A percentile compares a stretch with the other conserved stretches of the same genome.
Conservation (phyloP, 2,888 invertebrate species). For the Microplitis manilae region DNA sequence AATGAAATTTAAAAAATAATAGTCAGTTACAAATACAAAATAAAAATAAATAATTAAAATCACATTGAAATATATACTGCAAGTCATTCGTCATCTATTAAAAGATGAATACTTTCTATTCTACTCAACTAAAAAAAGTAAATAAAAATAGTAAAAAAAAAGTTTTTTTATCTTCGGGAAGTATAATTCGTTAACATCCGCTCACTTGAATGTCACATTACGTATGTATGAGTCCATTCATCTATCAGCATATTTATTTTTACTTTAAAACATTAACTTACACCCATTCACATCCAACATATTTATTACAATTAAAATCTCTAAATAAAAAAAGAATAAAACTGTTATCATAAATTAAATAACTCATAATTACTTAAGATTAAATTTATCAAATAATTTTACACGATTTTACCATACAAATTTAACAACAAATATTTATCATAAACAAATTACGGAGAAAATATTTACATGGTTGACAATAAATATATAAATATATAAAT, state of each 20-base stretch:
- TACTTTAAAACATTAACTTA: neutral
- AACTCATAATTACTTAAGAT: neutral
- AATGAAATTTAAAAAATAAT: no score
- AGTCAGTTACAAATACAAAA: no score
- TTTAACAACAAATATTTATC: neutral
- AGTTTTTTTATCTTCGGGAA: neutral
- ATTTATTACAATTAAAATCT: no score
- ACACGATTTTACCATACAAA: neutral
- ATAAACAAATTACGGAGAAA: neutral
- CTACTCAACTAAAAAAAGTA: neutral
- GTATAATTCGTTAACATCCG: slow-evolving; percentile 1
- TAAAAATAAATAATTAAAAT: neutral
- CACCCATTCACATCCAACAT: neutral
- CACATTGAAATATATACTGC: neutral
- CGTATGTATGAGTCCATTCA: slow-evolving; percentile 1
- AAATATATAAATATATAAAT: neutral
- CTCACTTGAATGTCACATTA: neutral
- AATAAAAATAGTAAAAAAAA: neutral
- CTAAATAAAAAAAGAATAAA: neutral
- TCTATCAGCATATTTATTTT: neutral
- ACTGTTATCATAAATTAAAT: neutral
- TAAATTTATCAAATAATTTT: neutral
- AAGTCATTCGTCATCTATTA: neutral
- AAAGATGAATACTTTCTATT: slow-evolving; percentile 1
- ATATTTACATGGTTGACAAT: neutral